Base-by-base conservation (phyloP, 2,888 invertebrate genomes). In the Eubasilissa splendida region DNA sequence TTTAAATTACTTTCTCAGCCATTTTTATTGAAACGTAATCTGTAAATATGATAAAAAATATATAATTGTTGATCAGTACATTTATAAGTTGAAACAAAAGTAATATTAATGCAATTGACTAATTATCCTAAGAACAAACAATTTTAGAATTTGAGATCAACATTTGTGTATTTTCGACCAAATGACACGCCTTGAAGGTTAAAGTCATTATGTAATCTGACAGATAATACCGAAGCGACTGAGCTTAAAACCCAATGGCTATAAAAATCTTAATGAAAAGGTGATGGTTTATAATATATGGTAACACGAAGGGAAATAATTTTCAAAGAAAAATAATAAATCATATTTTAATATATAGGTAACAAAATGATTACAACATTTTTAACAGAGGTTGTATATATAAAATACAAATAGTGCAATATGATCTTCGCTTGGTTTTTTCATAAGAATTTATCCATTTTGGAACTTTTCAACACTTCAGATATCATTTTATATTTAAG, bases 261-360 rank as follows among this genome's bases (percentile, higher is more conserved):
- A 12, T 54, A 70, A 53, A 70, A 70, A 70, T 22, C 10, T 4
- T 22, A 4, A 9, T 53, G 14, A 22, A 54, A 70, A 70, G 50
- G 9, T 14, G 33, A 33, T 52, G n/a, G 4, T 33, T 22, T 54
- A 22, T 31, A 31, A 53, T 70, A 11, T n/a, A 54, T 70, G 14
- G 8, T 31, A 70, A 22, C 53, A 70, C 12, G 54, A 22, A 14
- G 53, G 22, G 53, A 70, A 22, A 70, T 22, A 22, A 66, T 50
- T 66, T 42, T 66, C n/a, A 70, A 54, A 53, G 53, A 53, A 70
- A 53, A 70, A 70, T 53, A 54, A 54, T 70, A 70, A 70, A 70
- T 70, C 68, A 54, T 70, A 42, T 42, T 42, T 42, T 42, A 42
- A 42, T 42, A 42, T 7, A 42, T 42, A 7, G 42, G 42, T 42